Percentiles rank a stretch among this genome's conserved stretches.
These are phyloP conservation scores for Corvus hawaiiensis DNA, from an alignment of 2,113 vertebrate species.

Conservation along the genomic window DNA sequence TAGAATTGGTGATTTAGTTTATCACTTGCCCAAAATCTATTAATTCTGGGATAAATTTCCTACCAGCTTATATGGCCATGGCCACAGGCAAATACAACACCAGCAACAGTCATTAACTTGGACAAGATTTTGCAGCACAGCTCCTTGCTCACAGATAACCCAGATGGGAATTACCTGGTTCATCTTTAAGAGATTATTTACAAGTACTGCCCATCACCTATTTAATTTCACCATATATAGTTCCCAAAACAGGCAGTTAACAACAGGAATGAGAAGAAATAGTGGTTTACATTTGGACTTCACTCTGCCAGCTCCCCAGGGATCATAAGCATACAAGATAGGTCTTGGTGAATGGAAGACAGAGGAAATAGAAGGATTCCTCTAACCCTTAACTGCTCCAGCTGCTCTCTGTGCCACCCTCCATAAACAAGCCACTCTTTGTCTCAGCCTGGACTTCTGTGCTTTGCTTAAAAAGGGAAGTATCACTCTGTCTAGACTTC, in stretches of 20 bases:
- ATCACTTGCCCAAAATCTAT: neutral
- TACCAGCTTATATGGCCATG: neutral
- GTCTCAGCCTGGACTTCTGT: neutral
- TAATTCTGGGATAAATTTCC: neutral
- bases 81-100: neutral
- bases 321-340: neutral
- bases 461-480: neutral
- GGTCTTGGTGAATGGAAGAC: neutral
- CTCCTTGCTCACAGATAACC: neutral
- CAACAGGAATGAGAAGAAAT: neutral
- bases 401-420: slow-evolving; percentile 32
- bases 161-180: neutral
- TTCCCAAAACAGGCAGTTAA: neutral
- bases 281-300: neutral
- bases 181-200: neutral
- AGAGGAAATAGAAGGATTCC: neutral
- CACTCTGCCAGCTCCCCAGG: neutral
- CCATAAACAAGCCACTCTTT: slow-evolving; percentile 57
- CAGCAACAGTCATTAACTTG: neutral
- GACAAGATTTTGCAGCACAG: neutral
- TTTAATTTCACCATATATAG: neutral
- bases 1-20: neutral
- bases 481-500: neutral
- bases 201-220: neutral
- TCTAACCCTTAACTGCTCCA: slow-evolving; percentile 51